Evolutionary conservation across 2,113 vertebrate species (phyloP).

Genomic region (Drymodes brunneopygia): DNA sequence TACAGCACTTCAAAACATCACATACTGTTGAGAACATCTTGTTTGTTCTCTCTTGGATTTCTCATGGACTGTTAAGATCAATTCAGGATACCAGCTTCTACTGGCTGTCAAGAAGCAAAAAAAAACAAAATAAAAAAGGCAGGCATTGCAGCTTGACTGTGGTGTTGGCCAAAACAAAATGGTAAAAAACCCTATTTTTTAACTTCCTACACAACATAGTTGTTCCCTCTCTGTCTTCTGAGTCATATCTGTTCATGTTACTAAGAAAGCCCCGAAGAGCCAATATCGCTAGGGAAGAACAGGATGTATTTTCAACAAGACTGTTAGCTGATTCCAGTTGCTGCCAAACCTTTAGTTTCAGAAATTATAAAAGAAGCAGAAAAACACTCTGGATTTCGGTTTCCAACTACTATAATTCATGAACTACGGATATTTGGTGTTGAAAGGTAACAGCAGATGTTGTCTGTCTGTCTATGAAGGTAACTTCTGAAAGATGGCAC

Average conservation of each 20-base stretch:
- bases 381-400: not conserved
- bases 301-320: constrained; percentile 22
- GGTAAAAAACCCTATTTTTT: not conserved
- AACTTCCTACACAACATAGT: constrained; percentile 27
- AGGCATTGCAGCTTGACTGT: not conserved
- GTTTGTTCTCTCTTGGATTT: not conserved
- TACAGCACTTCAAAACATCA: not conserved
- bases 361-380: not conserved
- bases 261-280: constrained; percentile 32
- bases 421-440: not conserved
- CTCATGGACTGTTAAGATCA: not conserved
- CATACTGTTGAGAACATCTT: not conserved
- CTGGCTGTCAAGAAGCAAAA: not conserved
- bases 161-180: not conserved
- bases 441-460: not conserved
- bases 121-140: too few relatives aligned
- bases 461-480: not conserved
- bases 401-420: not conserved
- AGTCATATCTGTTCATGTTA: constrained; percentile 27
- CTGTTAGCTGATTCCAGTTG: not conserved
- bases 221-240: constrained; percentile 32
- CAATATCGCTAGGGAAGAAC: not conserved
- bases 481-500: not conserved
- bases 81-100: not conserved
- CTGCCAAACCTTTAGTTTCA: not conserved